Evolutionary conservation across 2,113 vertebrate genomes (phyloP).

Genomic region (Symphodus melops): DNA sequence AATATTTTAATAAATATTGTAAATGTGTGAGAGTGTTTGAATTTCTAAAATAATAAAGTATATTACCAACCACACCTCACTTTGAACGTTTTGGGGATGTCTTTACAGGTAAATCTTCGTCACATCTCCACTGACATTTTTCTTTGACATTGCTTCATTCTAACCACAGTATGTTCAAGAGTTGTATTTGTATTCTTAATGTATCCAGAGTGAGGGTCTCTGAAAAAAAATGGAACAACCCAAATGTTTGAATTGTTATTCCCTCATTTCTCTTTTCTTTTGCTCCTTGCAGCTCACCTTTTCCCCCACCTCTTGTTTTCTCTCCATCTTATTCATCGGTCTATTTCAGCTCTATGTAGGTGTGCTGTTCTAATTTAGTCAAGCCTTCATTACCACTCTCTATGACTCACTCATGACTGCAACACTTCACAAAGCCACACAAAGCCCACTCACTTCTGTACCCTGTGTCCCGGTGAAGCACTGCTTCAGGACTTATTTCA

Average conservation of each 20-base stretch:
- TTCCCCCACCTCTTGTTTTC: background rate
- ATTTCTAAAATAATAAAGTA: background rate
- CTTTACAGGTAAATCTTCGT: background rate
- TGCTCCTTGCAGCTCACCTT: constrained; percentile 8
- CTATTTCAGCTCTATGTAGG: constrained; percentile 67
- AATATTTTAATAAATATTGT: no score
- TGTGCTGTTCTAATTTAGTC: constrained; percentile 64
- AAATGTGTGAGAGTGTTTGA: no score
- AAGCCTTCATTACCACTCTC: constrained; percentile 53
- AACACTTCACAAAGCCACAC: constrained; percentile 36
- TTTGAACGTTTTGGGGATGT: background rate
- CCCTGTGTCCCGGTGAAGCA: constrained; percentile 1
- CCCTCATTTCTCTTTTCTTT: background rate
- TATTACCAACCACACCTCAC: background rate
- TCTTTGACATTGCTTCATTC: background rate
- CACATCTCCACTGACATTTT: background rate
- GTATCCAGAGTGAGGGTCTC: background rate
- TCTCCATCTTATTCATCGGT: constrained; percentile 36
- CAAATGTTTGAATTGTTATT: background rate
- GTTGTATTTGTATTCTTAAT: background rate
- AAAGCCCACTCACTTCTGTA: constrained; percentile 23
- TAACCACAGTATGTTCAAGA: background rate
- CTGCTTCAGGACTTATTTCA: background rate
- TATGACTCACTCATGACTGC: constrained; percentile 66
- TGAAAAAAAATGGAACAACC: background rate